Evolutionary conservation across 2,888 invertebrate genomes (phyloP), one percentile per base, ranked within the genome.

Genomic region (Polia nebulosa): DNA sequence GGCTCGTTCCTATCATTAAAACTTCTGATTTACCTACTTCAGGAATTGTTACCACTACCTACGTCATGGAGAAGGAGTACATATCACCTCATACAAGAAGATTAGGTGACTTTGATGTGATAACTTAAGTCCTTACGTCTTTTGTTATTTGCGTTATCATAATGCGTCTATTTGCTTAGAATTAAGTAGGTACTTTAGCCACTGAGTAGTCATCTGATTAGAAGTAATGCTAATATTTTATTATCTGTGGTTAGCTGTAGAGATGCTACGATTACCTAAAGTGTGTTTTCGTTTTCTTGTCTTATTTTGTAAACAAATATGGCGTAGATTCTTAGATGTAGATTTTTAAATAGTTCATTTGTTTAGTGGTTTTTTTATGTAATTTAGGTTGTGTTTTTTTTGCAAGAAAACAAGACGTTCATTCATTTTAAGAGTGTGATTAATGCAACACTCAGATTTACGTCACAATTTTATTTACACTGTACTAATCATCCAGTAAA

Each of bases 121-220:
- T 72, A 72, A 41, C 27, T 25, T 39, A 60, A 49, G 39, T 49
- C 58, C n/a, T 34, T 49, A 27, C 32, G 64, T 53, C 58, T 72
- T 73, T 64, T 58, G 36, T 44, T 78, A 58, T 78, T 78, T 78
- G 32, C n/a, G 17, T 39, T 47, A 78, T 34, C 47, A 25, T 60
- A 60, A 51, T 20, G 25, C n/a, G 25, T 49, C 63, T 36, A 55
- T 78, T 74, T 74, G 73, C 39, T 58, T 34, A 44, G 73, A 20
- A 57, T 77, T 78, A 49, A 44, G 44, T 78, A 49, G 39, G 44
- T 39, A 49, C 64, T 78, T 39, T 32, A 72, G 44, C 53, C 22
- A 39, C 41, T n/a, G 73, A 78, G 29, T 55, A 44, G 36, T 29
- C 5, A 57, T 34, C 53, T 77, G 71, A 77, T n/a, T 70, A 69